Percentiles rank a stretch among this genome's conserved stretches.
Conservation (phyloP, 2,888 invertebrate genomes). For the Dicranocentrus wangi region DNA sequence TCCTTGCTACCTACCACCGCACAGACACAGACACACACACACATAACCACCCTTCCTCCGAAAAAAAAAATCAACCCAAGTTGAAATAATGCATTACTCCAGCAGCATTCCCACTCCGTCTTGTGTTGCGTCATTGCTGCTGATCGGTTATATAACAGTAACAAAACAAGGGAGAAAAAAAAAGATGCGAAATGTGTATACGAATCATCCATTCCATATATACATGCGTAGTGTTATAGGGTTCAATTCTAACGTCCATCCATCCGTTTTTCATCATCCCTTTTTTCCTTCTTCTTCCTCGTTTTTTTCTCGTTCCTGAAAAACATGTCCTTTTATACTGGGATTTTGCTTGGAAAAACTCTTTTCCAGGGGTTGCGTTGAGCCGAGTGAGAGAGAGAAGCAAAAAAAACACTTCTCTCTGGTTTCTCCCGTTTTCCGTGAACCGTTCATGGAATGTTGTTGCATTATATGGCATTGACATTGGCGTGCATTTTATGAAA, state of each 20-base stretch:
- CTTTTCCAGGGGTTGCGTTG: slow-evolving; percentile 22
- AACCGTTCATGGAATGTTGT: no score
- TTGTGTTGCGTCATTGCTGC: slow-evolving; percentile 1
- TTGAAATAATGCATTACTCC: slow-evolving; percentile 13
- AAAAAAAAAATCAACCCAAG: neutral
- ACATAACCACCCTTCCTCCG: slow-evolving; percentile 1
- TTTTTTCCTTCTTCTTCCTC: neutral
- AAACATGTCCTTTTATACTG: slow-evolving; percentile 14
- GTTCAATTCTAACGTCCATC: slow-evolving; percentile 4
- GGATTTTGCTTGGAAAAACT: slow-evolving; percentile 27
- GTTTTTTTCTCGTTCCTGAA: neutral
- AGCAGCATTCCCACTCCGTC: neutral
- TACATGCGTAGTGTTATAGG: neutral
- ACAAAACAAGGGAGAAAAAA: slow-evolving; percentile 9
- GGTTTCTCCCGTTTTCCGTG: neutral
- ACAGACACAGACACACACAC: neutral
- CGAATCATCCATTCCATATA: neutral
- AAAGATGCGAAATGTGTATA: slow-evolving; percentile 14
- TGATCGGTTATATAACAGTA: neutral
- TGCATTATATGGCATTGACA: no score
- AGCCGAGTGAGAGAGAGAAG: neutral
- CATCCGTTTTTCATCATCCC: slow-evolving; percentile 25
- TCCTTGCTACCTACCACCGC: slow-evolving; percentile 11
- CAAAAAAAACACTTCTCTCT: slow-evolving; percentile 6
- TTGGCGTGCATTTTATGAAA: no score